Evolutionary conservation across 1,140 invertebrate species (phyloP).

Genomic region (Aphelenchoides besseyi): DNA sequence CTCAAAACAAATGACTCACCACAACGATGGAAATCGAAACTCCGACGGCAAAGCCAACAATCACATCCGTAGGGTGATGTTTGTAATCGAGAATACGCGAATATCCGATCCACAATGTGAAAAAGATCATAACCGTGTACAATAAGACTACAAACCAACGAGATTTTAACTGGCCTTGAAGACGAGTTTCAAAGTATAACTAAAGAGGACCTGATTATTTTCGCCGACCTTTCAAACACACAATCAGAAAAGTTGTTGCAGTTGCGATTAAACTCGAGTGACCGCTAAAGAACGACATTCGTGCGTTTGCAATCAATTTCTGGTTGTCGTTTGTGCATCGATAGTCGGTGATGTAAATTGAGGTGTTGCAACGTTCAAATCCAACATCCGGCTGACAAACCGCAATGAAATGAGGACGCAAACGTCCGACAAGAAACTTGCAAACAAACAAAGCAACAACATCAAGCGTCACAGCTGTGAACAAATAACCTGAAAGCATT

Average conservation of each 20-base stretch:
- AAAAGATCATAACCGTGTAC: slow-evolving; percentile 22
- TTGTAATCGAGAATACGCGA: slow-evolving; percentile 87
- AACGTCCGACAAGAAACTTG: slow-evolving; percentile 81
- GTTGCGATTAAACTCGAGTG: slow-evolving; percentile 33
- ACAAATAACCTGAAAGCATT: neutral
- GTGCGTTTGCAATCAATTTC: slow-evolving; percentile 21
- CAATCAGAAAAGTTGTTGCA: slow-evolving; percentile 32
- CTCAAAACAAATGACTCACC: neutral
- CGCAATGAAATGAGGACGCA: slow-evolving; percentile 82
- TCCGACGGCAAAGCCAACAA: slow-evolving; percentile 70
- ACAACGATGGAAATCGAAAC: neutral
- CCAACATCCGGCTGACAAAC: slow-evolving; percentile 65
- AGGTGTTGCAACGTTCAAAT: slow-evolving; percentile 1
- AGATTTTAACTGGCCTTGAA: slow-evolving; percentile 20
- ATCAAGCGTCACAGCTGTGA: neutral
- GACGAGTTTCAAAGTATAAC: slow-evolving; percentile 77
- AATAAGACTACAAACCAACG: slow-evolving; percentile 25
- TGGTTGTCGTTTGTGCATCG: neutral
- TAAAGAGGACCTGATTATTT: slow-evolving; percentile 64
- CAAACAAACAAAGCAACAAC: neutral
- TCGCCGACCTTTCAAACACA: neutral
- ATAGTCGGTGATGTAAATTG: slow-evolving; percentile 17
- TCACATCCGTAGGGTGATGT: slow-evolving; percentile 85
- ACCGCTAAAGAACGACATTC: slow-evolving; percentile 45
- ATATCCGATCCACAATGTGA: slow-evolving; percentile 68